These are phyloP conservation scores for Cassiopea andromeda DNA, from an alignment of 30 jellyfish, hydroid and myxozoan genomes.

Conservation along the genomic window DNA sequence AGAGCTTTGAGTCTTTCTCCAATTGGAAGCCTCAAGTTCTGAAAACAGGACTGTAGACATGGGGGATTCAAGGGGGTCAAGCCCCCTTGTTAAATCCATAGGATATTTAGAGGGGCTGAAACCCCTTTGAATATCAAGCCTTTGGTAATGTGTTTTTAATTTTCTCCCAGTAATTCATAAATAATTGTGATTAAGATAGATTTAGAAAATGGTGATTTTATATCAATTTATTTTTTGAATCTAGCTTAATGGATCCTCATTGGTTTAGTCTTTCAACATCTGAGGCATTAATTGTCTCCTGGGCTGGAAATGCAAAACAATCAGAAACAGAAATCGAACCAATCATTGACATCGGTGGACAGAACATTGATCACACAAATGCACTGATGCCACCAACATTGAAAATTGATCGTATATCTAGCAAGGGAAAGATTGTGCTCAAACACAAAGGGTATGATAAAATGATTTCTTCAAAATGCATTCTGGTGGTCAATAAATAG, in stretches of 20 bases:
- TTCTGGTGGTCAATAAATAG: no score
- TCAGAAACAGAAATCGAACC: slow-evolving; percentile 48
- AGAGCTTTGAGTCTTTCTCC: no score
- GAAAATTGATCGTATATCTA: slow-evolving; percentile 67
- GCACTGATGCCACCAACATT: slow-evolving; percentile 16
- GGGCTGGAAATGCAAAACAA: slow-evolving; percentile 83
- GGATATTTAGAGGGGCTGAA: no score
- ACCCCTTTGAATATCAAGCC: no score
- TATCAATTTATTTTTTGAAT: background rate
- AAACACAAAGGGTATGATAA: slow-evolving; percentile 31
- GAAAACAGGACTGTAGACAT: no score
- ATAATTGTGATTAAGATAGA: no score
- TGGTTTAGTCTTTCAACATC: slow-evolving; percentile 79
- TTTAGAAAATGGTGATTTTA: background rate
- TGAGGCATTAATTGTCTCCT: slow-evolving; percentile 73
- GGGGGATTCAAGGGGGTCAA: no score
- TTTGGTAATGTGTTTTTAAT: no score
- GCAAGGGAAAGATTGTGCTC: slow-evolving; percentile 54
- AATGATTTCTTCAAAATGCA: no score
- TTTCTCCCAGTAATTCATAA: no score
- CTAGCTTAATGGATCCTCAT: slow-evolving; percentile 74
- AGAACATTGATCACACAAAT: slow-evolving; percentile 66
- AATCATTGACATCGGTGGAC: slow-evolving; percentile 83
- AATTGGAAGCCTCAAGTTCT: no score
- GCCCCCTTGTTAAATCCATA: no score